These are phyloP conservation scores for Eupithecia dodoneata DNA, from an alignment of 2,888 invertebrate genomes.

Conservation along the genomic window DNA sequence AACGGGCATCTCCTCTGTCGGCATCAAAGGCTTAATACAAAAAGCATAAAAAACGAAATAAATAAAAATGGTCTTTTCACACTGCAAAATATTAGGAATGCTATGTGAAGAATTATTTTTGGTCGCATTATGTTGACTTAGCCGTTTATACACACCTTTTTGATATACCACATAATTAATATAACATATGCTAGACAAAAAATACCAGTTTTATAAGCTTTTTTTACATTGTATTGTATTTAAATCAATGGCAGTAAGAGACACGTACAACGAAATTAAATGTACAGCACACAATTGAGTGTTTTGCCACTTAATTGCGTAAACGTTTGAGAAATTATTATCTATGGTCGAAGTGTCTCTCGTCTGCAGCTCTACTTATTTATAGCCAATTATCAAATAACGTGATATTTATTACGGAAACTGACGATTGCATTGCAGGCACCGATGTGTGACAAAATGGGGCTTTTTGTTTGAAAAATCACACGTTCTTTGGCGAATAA, in stretches of 20 bases:
- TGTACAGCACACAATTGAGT: background rate
- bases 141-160: too few relatives aligned
- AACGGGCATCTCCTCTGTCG: background rate
- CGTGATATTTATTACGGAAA: slow-evolving; percentile 33
- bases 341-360: background rate
- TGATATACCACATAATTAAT: too few relatives aligned
- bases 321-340: background rate
- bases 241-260: background rate
- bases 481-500: slow-evolving; percentile 1
- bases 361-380: slow-evolving; percentile 5
- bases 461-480: slow-evolving; percentile 5
- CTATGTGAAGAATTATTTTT: background rate
- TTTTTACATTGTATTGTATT: background rate
- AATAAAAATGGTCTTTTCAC: background rate
- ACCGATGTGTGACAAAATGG: slow-evolving; percentile 16
- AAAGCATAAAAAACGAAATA: background rate
- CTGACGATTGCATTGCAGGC: slow-evolving; percentile 19
- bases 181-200: background rate
- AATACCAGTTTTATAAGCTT: background rate
- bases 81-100: background rate
- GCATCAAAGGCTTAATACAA: background rate
- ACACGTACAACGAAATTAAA: background rate
- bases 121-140: background rate
- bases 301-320: background rate
- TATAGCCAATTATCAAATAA: slow-evolving; percentile 30